These are phyloP conservation scores for Halesus radiatus DNA, from an alignment of 1,140 invertebrate species.

Conservation along the genomic window DNA sequence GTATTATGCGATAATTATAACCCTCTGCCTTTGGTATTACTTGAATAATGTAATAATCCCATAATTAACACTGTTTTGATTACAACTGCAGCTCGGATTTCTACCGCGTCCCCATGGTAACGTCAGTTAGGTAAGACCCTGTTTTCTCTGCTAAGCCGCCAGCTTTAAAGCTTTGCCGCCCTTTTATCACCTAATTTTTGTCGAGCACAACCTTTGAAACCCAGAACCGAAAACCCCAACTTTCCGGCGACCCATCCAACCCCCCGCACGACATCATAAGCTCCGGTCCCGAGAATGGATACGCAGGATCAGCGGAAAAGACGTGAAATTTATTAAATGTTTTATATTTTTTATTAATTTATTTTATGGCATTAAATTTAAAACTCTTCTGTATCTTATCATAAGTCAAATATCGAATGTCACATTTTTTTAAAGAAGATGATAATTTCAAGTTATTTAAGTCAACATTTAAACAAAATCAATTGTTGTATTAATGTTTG, in stretches of 20 bases:
- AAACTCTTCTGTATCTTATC: no score
- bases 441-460: no score
- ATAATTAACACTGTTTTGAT: constrained; percentile 45
- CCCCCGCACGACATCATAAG: not conserved
- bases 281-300: not conserved
- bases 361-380: no score
- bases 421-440: no score
- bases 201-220: constrained; percentile 35
- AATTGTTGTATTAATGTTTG: no score
- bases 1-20: no score
- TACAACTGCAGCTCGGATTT: constrained; percentile 56
- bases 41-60: not conserved
- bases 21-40: no score
- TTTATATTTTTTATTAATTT: not conserved
- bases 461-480: no score
- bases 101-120: constrained; percentile 56
- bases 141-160: constrained; percentile 46
- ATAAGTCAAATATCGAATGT: no score
- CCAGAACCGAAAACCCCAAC: not conserved
- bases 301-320: not conserved
- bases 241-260: not conserved
- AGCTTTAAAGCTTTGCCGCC: constrained; percentile 40
- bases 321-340: not conserved
- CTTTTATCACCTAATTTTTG: constrained; percentile 39
- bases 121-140: constrained; percentile 54